phyloP scores from a whole-genome alignment of 2,888 invertebrate species.

The Cerceris rybyensis region DNA sequence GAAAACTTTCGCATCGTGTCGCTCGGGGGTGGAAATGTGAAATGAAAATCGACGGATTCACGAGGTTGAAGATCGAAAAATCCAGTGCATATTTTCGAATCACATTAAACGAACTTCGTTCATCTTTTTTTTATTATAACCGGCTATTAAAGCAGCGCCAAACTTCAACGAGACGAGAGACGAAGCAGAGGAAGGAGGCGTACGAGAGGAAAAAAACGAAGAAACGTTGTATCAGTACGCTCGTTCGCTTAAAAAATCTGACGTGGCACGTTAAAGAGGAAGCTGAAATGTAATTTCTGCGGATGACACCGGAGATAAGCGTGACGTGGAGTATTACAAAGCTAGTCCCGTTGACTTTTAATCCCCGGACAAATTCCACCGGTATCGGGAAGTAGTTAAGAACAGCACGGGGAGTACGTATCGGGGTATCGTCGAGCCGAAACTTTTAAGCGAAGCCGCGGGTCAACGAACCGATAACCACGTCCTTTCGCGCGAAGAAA shows the following conservation, averaged over 20 bases:
- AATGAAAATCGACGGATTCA: too few species aligned
- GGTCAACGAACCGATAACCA: slow-evolving; percentile 54
- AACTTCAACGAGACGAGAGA: background rate
- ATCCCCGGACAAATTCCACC: slow-evolving; percentile 33
- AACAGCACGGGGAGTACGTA: slow-evolving; percentile 12
- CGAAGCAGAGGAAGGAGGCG: too few species aligned
- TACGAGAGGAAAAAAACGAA: background rate
- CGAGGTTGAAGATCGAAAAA: too few species aligned
- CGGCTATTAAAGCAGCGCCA: background rate
- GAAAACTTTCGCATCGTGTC: too few species aligned
- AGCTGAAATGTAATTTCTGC: slow-evolving; percentile 57
- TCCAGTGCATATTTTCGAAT: background rate
- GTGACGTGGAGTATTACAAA: slow-evolving; percentile 35
- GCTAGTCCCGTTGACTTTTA: slow-evolving; percentile 30
- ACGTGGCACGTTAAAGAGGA: slow-evolving; percentile 26
- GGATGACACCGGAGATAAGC: slow-evolving; percentile 58
- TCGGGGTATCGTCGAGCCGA: slow-evolving; percentile 6
- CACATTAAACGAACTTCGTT: background rate
- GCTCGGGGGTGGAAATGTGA: too few species aligned
- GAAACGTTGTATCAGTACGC: slow-evolving; percentile 29
- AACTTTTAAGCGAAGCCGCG: slow-evolving; percentile 36
- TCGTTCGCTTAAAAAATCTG: slow-evolving; percentile 24
- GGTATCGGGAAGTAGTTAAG: slow-evolving; percentile 34
- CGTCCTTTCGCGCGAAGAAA: slow-evolving; percentile 29
- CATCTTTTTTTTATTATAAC: background rate